Conservation (phyloP, 1,140 invertebrate species). For the Vollenhovia emeryi region DNA sequence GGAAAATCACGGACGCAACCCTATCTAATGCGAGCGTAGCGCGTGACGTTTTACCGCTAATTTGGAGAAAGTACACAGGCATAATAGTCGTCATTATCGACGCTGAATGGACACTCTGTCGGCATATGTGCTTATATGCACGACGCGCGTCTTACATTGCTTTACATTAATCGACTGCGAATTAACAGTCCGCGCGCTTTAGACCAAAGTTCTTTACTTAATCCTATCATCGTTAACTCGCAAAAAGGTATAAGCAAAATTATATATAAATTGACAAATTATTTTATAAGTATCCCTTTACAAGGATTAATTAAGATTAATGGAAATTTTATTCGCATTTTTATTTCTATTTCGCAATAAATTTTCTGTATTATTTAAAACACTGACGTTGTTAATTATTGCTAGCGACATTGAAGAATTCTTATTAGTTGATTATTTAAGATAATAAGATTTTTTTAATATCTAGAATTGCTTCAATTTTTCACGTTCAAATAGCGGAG, state of each 20-base stretch:
- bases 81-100: conserved; percentile 70
- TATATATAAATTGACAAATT: not conserved
- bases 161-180: not conserved
- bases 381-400: too few relatives aligned
- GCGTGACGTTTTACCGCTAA: conserved; percentile 75
- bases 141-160: conserved; percentile 22
- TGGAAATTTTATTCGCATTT: not conserved
- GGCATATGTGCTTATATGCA: conserved; percentile 13
- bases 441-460: too few relatives aligned
- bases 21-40: conserved; percentile 75
- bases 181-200: not conserved
- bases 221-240: not conserved
- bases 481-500: not conserved
- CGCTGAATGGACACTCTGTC: conserved; percentile 64
- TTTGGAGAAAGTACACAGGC: conserved; percentile 78
- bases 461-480: not conserved
- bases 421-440: too few relatives aligned
- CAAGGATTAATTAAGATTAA: not conserved
- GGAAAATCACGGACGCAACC: conserved; percentile 68
- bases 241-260: not conserved
- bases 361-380: too few relatives aligned
- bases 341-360: not conserved
- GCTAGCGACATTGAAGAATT: too few relatives aligned
- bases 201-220: not conserved
- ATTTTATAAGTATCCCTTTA: not conserved